phyloP scores from a whole-genome alignment of 2,888 invertebrate genomes.

The Monoplex corrugatus region DNA sequence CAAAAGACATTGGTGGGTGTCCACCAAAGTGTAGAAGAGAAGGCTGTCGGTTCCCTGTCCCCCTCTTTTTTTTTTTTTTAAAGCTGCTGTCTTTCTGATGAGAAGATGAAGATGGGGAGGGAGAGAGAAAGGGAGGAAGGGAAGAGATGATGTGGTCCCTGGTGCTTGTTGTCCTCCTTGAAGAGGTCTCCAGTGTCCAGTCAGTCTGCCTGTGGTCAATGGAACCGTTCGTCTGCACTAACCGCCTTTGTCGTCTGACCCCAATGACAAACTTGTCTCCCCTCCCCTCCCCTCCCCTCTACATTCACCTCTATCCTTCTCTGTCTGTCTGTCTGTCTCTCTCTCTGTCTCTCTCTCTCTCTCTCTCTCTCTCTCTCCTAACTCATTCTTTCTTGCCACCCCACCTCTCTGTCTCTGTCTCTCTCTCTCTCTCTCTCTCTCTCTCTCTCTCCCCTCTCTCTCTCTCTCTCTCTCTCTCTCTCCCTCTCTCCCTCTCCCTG shows the following conservation, averaged over 20 bases:
- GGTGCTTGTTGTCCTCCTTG: background rate
- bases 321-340: background rate
- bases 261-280: background rate
- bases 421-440: conserved; percentile 2
- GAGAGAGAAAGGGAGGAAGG: too few relatives aligned
- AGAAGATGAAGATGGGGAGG: too few relatives aligned
- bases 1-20: too few relatives aligned
- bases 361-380: conserved; percentile 5
- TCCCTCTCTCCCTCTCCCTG: too few relatives aligned
- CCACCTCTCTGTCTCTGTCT: conserved; percentile 38
- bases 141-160: too few relatives aligned
- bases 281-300: background rate
- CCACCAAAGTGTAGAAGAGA: too few relatives aligned
- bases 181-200: conserved; percentile 19
- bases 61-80: conserved; percentile 15
- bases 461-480: background rate
- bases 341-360: conserved; percentile 18
- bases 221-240: conserved; percentile 32
- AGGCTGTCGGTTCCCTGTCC: too few relatives aligned
- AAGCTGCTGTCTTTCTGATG: too few relatives aligned
- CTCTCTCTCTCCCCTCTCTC: conserved; percentile 8
- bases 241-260: conserved; percentile 34
- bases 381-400: background rate
- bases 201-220: conserved; percentile 18
- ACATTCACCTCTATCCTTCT: background rate